These are phyloP conservation scores for Xenotilapia leptura DNA, from an alignment of 2,113 vertebrate genomes.

Conservation along the genomic window DNA sequence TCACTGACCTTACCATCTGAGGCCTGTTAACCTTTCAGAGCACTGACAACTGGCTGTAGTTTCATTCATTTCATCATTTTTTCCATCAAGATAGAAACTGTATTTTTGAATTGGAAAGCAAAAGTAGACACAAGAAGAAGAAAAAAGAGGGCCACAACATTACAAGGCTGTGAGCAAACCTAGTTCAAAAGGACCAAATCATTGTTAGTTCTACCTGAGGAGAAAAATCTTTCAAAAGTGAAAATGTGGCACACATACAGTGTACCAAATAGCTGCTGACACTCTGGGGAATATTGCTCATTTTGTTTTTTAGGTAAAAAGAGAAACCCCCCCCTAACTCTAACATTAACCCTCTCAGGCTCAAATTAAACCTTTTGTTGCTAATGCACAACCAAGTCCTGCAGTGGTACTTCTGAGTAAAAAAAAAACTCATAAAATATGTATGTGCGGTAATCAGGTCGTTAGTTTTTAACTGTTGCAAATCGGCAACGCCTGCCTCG, in stretches of 20 bases:
- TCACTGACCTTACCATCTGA: not conserved
- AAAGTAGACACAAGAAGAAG: not conserved
- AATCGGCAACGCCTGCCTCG: not conserved
- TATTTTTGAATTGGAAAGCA: not conserved
- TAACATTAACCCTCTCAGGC: not conserved
- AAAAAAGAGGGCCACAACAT: not conserved
- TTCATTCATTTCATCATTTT: not conserved
- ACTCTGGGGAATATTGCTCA: not conserved
- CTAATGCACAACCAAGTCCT: not conserved
- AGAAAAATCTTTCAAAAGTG: not conserved
- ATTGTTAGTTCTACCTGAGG: not conserved
- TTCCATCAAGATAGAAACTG: not conserved
- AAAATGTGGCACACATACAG: not conserved
- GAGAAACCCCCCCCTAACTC: not conserved
- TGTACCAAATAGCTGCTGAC: not conserved
- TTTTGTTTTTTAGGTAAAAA: not conserved
- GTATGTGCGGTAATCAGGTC: not conserved
- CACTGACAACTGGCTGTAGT: not conserved
- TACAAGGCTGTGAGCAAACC: not conserved
- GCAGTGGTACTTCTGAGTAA: not conserved
- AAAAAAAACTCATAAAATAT: not conserved
- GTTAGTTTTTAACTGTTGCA: not conserved
- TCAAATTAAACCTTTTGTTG: not conserved
- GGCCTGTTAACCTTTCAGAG: slow-evolving; percentile 19
- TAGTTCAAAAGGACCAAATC: not conserved